A percentile compares a stretch with the other conserved stretches of the same genome.
phyloP scores from a whole-genome alignment of 2,888 invertebrate species.

The Agrochola litura region DNA sequence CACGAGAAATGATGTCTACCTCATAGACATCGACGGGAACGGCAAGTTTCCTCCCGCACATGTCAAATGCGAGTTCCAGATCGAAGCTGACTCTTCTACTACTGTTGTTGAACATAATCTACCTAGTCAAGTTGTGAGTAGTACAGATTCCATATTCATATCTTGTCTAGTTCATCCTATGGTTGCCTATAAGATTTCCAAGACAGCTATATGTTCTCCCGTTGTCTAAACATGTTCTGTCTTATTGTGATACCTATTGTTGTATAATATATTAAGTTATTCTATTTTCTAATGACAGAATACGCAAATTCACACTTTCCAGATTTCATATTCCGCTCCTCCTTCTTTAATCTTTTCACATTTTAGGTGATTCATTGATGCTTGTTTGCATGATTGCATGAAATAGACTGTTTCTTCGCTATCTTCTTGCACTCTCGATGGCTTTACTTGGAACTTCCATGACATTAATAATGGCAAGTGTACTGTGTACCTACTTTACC shows the following conservation, averaged over 20 bases:
- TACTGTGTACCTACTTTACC: background rate
- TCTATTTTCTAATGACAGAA: background rate
- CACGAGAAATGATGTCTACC: slow-evolving; percentile 97
- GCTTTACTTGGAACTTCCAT: background rate
- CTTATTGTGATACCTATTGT: background rate
- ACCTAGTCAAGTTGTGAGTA: slow-evolving; percentile 94
- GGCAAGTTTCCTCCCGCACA: slow-evolving; percentile 97
- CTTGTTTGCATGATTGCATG: slow-evolving; percentile 35
- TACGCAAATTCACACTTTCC: background rate
- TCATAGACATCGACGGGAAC: slow-evolving; percentile 98
- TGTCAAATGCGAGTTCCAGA: slow-evolving; percentile 97
- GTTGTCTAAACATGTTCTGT: background rate
- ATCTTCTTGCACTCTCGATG: background rate
- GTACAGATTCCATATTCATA: background rate
- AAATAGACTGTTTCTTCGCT: background rate
- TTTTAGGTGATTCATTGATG: slow-evolving; percentile 3
- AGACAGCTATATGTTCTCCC: background rate
- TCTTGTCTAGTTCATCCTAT: background rate
- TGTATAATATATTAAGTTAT: too few species aligned
- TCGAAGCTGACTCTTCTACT: slow-evolving; percentile 96
- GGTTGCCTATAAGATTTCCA: too few species aligned
- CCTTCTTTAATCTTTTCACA: background rate
- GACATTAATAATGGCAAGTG: slow-evolving; percentile 13
- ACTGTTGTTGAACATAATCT: slow-evolving; percentile 97
- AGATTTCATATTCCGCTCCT: background rate